These are phyloP conservation scores for Lordiphosa stackelbergi DNA, from an alignment of 1,140 invertebrate species.

Conservation along the genomic window DNA sequence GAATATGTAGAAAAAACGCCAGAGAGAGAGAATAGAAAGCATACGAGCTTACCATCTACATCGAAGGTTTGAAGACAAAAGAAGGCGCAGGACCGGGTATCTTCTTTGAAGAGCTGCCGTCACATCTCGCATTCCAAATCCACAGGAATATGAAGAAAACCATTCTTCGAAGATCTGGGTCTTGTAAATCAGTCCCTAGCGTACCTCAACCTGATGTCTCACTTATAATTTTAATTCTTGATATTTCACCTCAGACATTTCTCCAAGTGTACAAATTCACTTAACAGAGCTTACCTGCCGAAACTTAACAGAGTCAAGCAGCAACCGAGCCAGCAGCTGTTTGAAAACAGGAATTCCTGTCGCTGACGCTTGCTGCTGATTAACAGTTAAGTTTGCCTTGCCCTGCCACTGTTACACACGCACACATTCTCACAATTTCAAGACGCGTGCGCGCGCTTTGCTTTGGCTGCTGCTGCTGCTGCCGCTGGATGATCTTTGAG, in stretches of 20 bases:
- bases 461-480: conserved; percentile 46
- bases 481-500: conserved; percentile 57
- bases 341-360: conserved; percentile 40
- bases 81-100: too few species aligned
- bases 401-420: conserved; percentile 23
- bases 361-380: conserved; percentile 20
- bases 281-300: conserved; percentile 18
- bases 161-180: too few species aligned
- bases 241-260: background rate
- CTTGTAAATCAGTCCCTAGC: too few species aligned
- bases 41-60: too few species aligned
- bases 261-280: background rate
- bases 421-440: conserved; percentile 13
- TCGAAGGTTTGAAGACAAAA: too few species aligned
- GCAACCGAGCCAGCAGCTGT: conserved; percentile 33
- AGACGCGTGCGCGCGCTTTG: conserved; percentile 63
- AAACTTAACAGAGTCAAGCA: conserved; percentile 17
- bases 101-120: too few species aligned
- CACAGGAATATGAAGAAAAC: too few species aligned
- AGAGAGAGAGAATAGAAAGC: too few species aligned
- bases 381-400: conserved; percentile 45
- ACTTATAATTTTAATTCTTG: too few species aligned
- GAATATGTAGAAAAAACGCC: too few species aligned
- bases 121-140: too few species aligned
- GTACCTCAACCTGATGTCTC: too few species aligned